Percentiles rank a stretch among this genome's conserved stretches.
phyloP scores from a whole-genome alignment of 2,888 invertebrate genomes.

The Eilema depressum region DNA sequence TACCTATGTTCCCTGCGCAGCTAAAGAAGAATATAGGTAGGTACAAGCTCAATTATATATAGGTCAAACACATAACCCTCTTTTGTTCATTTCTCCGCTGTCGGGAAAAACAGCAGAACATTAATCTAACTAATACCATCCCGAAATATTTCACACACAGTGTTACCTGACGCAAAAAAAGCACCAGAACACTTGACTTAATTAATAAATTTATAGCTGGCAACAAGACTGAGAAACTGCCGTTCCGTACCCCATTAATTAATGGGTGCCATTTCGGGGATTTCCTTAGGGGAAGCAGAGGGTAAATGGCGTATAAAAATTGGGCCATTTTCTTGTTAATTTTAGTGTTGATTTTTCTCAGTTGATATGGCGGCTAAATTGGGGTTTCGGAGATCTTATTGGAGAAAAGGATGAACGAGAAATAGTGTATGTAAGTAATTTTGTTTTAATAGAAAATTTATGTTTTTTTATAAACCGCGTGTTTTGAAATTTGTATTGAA shows the following conservation, averaged over 20 bases:
- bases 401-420: background rate
- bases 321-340: constrained; percentile 48
- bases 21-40: too few relatives aligned
- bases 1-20: too few relatives aligned
- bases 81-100: background rate
- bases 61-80: background rate
- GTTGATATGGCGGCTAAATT: constrained; percentile 33
- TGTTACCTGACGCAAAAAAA: constrained; percentile 47
- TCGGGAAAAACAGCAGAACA: background rate
- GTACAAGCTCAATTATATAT: too few relatives aligned
- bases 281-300: constrained; percentile 44
- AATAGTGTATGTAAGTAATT: background rate
- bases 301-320: constrained; percentile 49
- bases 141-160: constrained; percentile 35
- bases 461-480: too few relatives aligned
- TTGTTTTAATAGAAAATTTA: background rate
- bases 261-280: constrained; percentile 55
- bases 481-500: too few relatives aligned
- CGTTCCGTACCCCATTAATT: constrained; percentile 54
- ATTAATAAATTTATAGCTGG: constrained; percentile 53
- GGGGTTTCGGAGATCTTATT: background rate
- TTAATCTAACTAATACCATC: constrained; percentile 16
- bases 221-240: constrained; percentile 50
- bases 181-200: constrained; percentile 46
- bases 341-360: constrained; percentile 47